Conservation (phyloP, 1,140 invertebrate genomes). For the Drosophila trapezifrons region DNA sequence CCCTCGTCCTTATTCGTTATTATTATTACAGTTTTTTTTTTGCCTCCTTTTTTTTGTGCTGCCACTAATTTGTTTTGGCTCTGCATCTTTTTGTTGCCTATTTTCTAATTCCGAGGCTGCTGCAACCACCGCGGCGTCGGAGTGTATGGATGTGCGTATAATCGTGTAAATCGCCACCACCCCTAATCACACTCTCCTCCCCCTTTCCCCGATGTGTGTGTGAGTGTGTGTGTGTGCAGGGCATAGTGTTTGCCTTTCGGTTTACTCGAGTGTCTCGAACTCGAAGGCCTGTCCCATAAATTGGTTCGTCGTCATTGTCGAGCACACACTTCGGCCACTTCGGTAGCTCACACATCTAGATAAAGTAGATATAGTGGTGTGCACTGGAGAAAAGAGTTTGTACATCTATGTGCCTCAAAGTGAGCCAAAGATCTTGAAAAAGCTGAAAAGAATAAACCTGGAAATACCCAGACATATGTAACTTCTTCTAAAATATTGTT, state of each 20-base stretch:
- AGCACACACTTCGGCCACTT: slow-evolving; percentile 66
- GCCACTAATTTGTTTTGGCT: slow-evolving; percentile 66
- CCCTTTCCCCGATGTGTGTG: slow-evolving; percentile 2
- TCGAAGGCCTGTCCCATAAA: slow-evolving; percentile 63
- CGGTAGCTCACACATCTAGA: slow-evolving; percentile 51
- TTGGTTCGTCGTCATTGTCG: slow-evolving; percentile 74
- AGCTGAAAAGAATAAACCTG: no score
- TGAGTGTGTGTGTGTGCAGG: slow-evolving; percentile 22
- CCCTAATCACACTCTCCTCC: slow-evolving; percentile 13
- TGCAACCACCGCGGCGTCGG: slow-evolving; percentile 13
- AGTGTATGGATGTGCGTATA: no score
- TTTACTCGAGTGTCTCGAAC: slow-evolving; percentile 46
- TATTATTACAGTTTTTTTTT: slow-evolving; percentile 13
- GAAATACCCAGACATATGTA: no score
- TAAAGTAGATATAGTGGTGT: slow-evolving; percentile 4
- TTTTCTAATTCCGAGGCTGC: slow-evolving; percentile 65
- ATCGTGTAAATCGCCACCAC: slow-evolving; percentile 4
- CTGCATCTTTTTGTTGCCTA: slow-evolving; percentile 57
- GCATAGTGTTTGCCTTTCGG: slow-evolving; percentile 61
- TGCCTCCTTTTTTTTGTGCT: slow-evolving; percentile 30
- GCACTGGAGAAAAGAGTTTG: slow-evolving; percentile 7
- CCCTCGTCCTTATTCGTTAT: slow-evolving; percentile 27
- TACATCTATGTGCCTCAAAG: no score
- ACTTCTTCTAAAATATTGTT: no score
- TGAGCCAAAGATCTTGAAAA: no score